These are phyloP conservation scores for Lophochroa leadbeateri DNA, from an alignment of 2,113 vertebrate species.

Conservation along the genomic window DNA sequence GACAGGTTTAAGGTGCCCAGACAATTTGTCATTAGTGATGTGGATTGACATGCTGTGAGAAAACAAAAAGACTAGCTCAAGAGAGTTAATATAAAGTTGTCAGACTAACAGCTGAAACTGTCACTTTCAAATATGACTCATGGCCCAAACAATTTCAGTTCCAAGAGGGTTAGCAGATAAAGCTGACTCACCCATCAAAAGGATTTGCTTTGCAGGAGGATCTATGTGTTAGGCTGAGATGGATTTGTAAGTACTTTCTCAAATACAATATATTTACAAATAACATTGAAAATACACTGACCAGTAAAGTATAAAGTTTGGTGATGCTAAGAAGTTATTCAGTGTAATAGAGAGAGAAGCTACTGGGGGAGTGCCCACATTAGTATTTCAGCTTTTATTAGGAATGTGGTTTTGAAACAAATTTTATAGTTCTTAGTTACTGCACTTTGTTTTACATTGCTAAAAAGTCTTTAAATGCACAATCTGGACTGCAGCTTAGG, in stretches of 20 bases:
- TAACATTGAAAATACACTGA: neutral
- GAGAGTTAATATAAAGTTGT: neutral
- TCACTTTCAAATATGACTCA: constrained; percentile 22
- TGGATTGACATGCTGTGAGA: neutral
- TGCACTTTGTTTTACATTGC: neutral
- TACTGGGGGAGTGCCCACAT: neutral
- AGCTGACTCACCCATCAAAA: constrained; percentile 16
- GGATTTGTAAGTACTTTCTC: neutral
- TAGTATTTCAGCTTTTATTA: neutral
- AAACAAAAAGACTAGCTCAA: neutral
- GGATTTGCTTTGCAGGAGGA: neutral
- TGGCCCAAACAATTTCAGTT: constrained; percentile 22
- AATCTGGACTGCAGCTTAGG: neutral
- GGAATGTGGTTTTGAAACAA: neutral
- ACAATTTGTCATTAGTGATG: neutral
- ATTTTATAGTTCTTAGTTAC: neutral
- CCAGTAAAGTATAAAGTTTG: neutral
- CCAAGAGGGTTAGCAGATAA: neutral
- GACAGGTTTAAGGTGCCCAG: neutral
- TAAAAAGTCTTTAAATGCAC: neutral
- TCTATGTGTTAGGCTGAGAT: neutral
- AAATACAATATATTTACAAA: neutral
- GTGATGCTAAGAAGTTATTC: neutral
- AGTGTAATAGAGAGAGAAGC: neutral
- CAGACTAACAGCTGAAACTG: neutral